A percentile compares a stretch with the other conserved stretches of the same genome.
Evolutionary conservation across 2,888 invertebrate genomes (phyloP).

Genomic region (Sacculina carcini): DNA sequence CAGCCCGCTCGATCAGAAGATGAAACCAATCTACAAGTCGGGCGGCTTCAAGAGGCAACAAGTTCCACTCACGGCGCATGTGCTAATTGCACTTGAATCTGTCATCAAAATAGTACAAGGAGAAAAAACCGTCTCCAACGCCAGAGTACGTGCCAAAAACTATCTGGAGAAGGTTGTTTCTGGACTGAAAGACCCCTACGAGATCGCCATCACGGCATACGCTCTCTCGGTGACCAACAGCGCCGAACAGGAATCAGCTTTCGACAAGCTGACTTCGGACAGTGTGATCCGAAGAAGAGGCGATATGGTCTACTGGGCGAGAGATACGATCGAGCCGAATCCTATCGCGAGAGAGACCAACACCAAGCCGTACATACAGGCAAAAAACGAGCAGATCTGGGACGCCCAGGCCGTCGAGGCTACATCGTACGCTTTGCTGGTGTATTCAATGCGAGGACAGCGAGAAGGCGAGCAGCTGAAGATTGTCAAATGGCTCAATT

Average conservation of each 20-base stretch:
- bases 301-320: conserved; percentile 15
- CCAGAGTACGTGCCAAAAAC: conserved; percentile 16
- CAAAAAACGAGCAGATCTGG: conserved; percentile 13
- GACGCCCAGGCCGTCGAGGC: conserved; percentile 22
- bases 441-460: conserved; percentile 17
- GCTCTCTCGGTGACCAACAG: conserved; percentile 22
- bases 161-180: conserved; percentile 20
- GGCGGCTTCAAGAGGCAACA: background rate
- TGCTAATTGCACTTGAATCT: conserved; percentile 43
- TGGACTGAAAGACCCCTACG: conserved; percentile 22
- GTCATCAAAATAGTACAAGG: conserved; percentile 17
- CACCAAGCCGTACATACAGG: conserved; percentile 20
- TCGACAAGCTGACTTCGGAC: conserved; percentile 17
- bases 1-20: conserved; percentile 12
- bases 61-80: conserved; percentile 75
- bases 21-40: conserved; percentile 7
- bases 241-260: conserved; percentile 20
- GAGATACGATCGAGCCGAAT: conserved; percentile 11
- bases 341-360: conserved; percentile 15
- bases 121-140: conserved; percentile 16
- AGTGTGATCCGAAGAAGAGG: background rate
- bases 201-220: conserved; percentile 25
- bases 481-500: conserved; percentile 18
- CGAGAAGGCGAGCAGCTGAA: conserved; percentile 15
- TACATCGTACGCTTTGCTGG: conserved; percentile 23